Conservation (phyloP, 2,888 invertebrate genomes). For the Acrobeloides nanus region DNA sequence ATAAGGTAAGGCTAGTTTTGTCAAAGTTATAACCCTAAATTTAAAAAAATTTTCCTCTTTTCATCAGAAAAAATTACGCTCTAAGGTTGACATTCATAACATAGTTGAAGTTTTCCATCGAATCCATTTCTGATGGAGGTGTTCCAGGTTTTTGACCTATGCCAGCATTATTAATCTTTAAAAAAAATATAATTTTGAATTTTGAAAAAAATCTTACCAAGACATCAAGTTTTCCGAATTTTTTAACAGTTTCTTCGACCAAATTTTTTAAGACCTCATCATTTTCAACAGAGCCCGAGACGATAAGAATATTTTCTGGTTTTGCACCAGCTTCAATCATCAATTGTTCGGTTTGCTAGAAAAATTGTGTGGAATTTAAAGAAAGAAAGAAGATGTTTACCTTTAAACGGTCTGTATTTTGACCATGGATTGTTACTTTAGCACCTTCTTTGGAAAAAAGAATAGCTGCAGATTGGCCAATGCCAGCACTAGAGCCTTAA, state of each 20-base stretch:
- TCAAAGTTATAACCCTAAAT: slow-evolving; percentile 11
- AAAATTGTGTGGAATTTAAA: no score
- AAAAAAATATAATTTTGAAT: no score
- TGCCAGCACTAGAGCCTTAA: no score
- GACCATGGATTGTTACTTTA: no score
- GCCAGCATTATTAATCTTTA: slow-evolving; percentile 12
- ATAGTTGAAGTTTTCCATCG: slow-evolving; percentile 4
- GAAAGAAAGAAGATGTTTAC: no score
- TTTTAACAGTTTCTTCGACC: slow-evolving; percentile 15
- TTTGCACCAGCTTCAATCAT: not conserved
- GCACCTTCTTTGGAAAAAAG: no score
- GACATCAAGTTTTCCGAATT: slow-evolving; percentile 19
- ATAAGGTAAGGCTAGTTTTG: slow-evolving; percentile 11
- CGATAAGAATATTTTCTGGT: slow-evolving; percentile 9
- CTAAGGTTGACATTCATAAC: slow-evolving; percentile 12
- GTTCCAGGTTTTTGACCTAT: no score
- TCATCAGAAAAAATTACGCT: not conserved
- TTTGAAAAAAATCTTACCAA: not conserved
- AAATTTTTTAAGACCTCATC: slow-evolving; percentile 8
- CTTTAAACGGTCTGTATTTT: no score
- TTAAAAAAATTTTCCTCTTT: not conserved
- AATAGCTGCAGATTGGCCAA: no score
- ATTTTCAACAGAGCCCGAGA: slow-evolving; percentile 9
- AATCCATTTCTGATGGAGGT: no score
- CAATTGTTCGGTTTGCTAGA: not conserved